phyloP scores from a whole-genome alignment of 2,888 invertebrate species.

The Tanypteryx hageni region DNA sequence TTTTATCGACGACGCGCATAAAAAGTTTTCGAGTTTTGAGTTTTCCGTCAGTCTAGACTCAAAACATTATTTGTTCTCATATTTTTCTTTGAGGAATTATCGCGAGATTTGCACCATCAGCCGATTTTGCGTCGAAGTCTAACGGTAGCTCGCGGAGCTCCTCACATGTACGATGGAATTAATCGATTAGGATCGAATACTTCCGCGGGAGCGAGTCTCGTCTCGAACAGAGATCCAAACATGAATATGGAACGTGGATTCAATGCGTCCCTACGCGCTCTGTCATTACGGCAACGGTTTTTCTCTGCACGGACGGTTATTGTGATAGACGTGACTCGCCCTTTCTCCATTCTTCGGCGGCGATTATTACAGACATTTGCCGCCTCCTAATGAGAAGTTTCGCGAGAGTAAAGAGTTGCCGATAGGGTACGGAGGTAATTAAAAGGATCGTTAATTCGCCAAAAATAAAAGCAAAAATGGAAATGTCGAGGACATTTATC shows the following conservation, averaged over 20 bases:
- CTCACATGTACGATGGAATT: conserved; percentile 13
- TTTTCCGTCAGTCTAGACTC: not conserved
- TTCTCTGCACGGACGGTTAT: not conserved
- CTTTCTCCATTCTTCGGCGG: not conserved
- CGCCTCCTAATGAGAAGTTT: not conserved
- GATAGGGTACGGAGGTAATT: not conserved
- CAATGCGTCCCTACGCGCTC: conserved; percentile 18
- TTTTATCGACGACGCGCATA: too few species aligned
- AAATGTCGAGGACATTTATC: not conserved
- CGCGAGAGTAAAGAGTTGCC: not conserved
- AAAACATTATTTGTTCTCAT: not conserved
- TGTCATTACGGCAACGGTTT: conserved; percentile 23
- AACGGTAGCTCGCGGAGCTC: not conserved
- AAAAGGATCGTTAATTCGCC: not conserved
- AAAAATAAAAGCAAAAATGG: not conserved
- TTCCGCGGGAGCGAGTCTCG: not conserved
- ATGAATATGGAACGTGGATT: conserved; percentile 23
- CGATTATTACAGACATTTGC: not conserved
- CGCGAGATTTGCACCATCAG: not conserved
- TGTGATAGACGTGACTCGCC: conserved; percentile 20
- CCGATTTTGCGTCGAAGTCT: not conserved
- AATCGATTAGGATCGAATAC: conserved; percentile 24
- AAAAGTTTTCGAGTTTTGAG: not conserved
- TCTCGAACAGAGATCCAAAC: not conserved
- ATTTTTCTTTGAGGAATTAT: not conserved